Base-by-base conservation (phyloP, 1,140 invertebrate species). In the Drosophila varians region DNA sequence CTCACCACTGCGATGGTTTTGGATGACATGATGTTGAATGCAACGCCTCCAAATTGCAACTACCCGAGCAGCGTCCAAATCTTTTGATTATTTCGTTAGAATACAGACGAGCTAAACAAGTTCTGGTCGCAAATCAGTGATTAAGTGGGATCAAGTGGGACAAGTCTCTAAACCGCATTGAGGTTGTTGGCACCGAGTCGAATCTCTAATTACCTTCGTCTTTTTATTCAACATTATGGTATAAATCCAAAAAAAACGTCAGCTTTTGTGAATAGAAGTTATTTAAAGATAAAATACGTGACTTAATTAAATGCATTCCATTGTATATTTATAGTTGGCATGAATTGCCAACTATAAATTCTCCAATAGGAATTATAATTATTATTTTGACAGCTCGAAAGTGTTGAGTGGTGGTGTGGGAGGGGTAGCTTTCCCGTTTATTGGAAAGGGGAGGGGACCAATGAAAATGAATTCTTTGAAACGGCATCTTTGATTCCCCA, bases 401-500 rank as follows among this genome's bases (percentile, higher is more conserved):
- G 43, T 16, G 31, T 64, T 31, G 14, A 42, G 26, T 19, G 40
- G 12, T 4, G 2, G 9, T 11, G 19, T n/a, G n/a, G n/a, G n/a
- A n/a, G 6, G 7, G 8, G 0, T 11, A 56, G 40, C 60, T 60
- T 19, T 46, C 19, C 4, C 14, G 4, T 62, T 62, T 25, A 36
- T 19, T 58, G n/a, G 1, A 55, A n/a, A n/a, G 19, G 26, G 26
- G 26, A 28, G 7, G 26, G 34, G 3, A 5, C 34, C n/a, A 19
- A 19, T 21, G 58, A 64, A 18, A 66, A n/a, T 43, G 6, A 12
- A 28, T 66, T 65, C 62, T 12, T 4, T 43, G 16, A n/a, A 66
- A 65, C 62, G 47, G 62, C 34, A 21, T 28, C 60, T 53, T 66
- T 66, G 62, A 66, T 66, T 43, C 52, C 46, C 34, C 45, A 42